Evolutionary conservation across 2,888 invertebrate species (phyloP), one percentile per base, ranked within the genome.

Genomic region (Hoplodrina ambigua): DNA sequence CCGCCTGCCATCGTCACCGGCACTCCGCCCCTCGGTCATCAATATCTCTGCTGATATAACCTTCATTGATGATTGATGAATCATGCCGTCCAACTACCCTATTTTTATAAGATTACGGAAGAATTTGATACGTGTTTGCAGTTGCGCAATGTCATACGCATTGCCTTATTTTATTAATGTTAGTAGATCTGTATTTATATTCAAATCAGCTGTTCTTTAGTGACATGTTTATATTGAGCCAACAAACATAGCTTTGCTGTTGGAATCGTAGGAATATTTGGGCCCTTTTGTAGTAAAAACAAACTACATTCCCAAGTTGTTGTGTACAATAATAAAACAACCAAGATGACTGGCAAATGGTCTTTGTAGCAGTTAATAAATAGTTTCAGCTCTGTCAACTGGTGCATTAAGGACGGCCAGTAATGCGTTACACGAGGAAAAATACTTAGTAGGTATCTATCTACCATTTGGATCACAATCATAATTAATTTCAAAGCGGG

Each of bases 401-500:
- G 50, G 49, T 25, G 55, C 19, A 64, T 55, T 54, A 44, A 64
- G n/a, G 53, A 81, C 78, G 75, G 69, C 79, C 75, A 68, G 72
- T 41, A 20, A 72, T 30, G 49, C 69, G 80, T 84, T 86, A 85
- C 87, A 86, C 84, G 86, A 87, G 87, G 89, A 90, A 89, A 88
- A 89, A 81, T 82, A 46, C 44, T 44, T 44, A 87, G 82, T 86
- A 89, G 17, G 17, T 46, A 46, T 15, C 46, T 46, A 17, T 17
- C 15, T 46, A 46, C 46, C 17, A 88, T 88, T 90, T 87, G 85
- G 86, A 87, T 83, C 84, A 88, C 89, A 90, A 89, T 90, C 89
- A 86, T 84, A 86, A 85, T 86, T 87, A 89, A 91, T 90, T 91
- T 87, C 85, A 84, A 85, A 85, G 85, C 85, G 75, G 86, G 84